Conservation (phyloP, 2,888 invertebrate genomes). For the Hypsopygia costalis region DNA sequence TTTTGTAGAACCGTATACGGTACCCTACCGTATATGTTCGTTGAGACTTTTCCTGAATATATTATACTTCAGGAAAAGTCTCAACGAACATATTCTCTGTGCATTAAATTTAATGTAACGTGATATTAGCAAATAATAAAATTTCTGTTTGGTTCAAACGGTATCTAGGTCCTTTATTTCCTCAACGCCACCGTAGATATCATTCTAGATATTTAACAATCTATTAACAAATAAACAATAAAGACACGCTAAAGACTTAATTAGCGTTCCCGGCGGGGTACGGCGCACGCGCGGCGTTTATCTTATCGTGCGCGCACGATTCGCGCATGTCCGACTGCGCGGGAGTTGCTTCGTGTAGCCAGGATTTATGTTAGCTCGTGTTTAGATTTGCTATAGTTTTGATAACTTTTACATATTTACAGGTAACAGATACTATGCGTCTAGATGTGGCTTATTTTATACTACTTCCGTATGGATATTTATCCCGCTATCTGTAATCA, state of each 20-base stretch:
- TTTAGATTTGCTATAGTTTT: conserved; percentile 9
- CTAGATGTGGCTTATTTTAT: too few relatives aligned
- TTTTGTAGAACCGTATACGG: too few relatives aligned
- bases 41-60: too few relatives aligned
- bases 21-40: too few relatives aligned
- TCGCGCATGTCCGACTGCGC: conserved; percentile 40
- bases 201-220: neutral
- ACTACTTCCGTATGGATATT: too few relatives aligned
- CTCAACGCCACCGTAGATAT: neutral
- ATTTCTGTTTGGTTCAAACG: too few relatives aligned
- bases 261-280: conserved; percentile 70
- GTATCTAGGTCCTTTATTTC: too few relatives aligned
- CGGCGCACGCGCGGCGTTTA: conserved; percentile 57
- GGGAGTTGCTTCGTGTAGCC: conserved; percentile 36
- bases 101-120: too few relatives aligned
- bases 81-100: too few relatives aligned
- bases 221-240: conserved; percentile 55
- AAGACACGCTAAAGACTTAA: conserved; percentile 70
- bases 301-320: conserved; percentile 61
- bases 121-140: too few relatives aligned
- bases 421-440: neutral
- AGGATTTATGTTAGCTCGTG: conserved; percentile 34
- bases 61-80: too few relatives aligned
- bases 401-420: neutral
- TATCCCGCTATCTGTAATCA: too few relatives aligned